These are phyloP conservation scores for Gryon sp. DNA, from an alignment of 1,140 invertebrate genomes.

Conservation along the genomic window DNA sequence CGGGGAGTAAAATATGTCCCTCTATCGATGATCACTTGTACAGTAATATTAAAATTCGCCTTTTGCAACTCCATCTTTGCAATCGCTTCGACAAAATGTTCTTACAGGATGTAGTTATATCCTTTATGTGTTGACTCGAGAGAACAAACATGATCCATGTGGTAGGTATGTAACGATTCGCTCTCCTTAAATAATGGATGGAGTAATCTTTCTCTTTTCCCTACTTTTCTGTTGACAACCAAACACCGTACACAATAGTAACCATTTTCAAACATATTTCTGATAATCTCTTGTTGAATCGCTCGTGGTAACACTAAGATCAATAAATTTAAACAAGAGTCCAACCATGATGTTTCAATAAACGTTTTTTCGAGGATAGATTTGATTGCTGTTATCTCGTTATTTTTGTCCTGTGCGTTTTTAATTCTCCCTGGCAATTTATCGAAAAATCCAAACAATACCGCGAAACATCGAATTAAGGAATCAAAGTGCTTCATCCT, in stretches of 20 bases:
- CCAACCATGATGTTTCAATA: neutral
- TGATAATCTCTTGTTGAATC: constrained; percentile 57
- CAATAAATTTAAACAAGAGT: constrained; percentile 2
- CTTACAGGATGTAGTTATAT: constrained; percentile 8
- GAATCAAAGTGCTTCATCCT: constrained; percentile 7
- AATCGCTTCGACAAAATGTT: constrained; percentile 3
- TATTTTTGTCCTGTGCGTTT: neutral
- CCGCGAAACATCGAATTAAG: neutral
- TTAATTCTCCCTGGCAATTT: neutral
- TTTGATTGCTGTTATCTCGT: neutral
- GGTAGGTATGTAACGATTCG: constrained; percentile 1
- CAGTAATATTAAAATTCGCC: constrained; percentile 8
- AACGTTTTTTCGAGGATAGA: neutral
- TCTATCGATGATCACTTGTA: neutral
- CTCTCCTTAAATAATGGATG: constrained; percentile 25
- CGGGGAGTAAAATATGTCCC: constrained; percentile 46
- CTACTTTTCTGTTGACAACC: constrained; percentile 16
- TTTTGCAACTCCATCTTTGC: constrained; percentile 15
- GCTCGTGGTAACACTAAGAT: constrained; percentile 51
- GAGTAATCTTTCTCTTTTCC: constrained; percentile 30
- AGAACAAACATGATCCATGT: no score
- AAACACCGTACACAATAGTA: constrained; percentile 49
- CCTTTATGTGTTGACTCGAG: no score
- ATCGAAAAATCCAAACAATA: neutral
- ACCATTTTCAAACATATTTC: constrained; percentile 32